Evolutionary conservation across 2,888 invertebrate genomes (phyloP).

Genomic region (Rambutsinella grinnellia): DNA sequence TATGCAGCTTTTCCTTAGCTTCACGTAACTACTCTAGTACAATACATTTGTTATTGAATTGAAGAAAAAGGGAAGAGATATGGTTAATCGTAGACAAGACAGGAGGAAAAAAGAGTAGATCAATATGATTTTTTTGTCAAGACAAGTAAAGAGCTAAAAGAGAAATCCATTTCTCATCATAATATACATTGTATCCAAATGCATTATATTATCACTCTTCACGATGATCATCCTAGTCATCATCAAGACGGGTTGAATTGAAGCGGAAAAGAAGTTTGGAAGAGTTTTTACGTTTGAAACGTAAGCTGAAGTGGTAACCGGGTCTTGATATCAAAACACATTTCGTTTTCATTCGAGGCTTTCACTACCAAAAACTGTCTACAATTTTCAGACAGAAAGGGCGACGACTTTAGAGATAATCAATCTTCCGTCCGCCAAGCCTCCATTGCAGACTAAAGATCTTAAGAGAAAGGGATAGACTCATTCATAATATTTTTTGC

Average conservation of each 20-base stretch:
- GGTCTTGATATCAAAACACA: background rate
- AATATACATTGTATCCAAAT: conserved; percentile 11
- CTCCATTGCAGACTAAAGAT: conserved; percentile 13
- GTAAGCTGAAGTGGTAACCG: background rate
- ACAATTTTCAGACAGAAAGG: conserved; percentile 43
- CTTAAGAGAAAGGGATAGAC: conserved; percentile 47
- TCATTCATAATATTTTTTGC: conserved; percentile 64
- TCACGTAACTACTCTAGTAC: background rate
- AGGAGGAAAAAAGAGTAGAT: background rate
- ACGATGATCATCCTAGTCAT: conserved; percentile 8
- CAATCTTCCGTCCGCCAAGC: conserved; percentile 58
- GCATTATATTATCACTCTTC: conserved; percentile 30
- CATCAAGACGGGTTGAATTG: conserved; percentile 8
- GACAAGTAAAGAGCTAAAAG: background rate
- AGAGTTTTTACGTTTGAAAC: background rate
- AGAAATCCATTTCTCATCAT: conserved; percentile 36
- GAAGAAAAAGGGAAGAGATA: background rate
- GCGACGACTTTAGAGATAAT: conserved; percentile 56
- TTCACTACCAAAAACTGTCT: background rate
- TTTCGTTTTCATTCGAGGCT: background rate
- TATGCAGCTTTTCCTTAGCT: background rate
- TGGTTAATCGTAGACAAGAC: background rate
- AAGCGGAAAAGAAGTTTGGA: conserved; percentile 17
- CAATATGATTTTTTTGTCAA: background rate
- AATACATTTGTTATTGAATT: too few relatives aligned